Percentiles rank a stretch among this genome's conserved stretches.
These are phyloP conservation scores for Spatula clypeata DNA, from an alignment of 2,797 vertebrate genomes.

Conservation along the genomic window DNA sequence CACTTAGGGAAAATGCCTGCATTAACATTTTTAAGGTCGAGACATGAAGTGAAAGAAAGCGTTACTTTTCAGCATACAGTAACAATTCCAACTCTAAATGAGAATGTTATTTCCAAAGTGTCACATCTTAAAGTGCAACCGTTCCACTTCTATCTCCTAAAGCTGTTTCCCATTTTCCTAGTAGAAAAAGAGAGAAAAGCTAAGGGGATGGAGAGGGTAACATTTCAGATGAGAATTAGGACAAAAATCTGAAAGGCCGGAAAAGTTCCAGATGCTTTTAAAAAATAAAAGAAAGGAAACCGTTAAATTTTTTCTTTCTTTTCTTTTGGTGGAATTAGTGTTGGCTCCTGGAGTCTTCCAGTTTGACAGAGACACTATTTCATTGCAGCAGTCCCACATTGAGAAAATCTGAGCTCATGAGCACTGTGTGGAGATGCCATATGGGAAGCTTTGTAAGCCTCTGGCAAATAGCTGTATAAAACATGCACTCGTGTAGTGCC, in stretches of 20 bases:
- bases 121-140: neutral
- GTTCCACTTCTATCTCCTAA: neutral
- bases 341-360: neutral
- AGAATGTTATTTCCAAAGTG: neutral
- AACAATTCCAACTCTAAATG: neutral
- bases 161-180: neutral
- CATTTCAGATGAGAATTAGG: neutral
- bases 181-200: neutral
- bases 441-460: conserved; percentile 69
- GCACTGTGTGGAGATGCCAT: neutral
- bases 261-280: neutral
- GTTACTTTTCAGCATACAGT: neutral
- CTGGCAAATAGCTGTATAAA: conserved; percentile 66
- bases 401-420: conserved; percentile 31
- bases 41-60: neutral
- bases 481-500: neutral
- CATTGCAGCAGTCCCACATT: fast-evolving
- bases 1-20: neutral
- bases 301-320: neutral
- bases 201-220: neutral
- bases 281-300: neutral
- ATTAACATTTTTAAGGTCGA: neutral
- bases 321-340: neutral
- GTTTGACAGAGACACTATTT: conserved; percentile 13
- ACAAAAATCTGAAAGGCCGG: neutral